Conservation (phyloP, 2,888 invertebrate genomes). For the Biston betularia region DNA sequence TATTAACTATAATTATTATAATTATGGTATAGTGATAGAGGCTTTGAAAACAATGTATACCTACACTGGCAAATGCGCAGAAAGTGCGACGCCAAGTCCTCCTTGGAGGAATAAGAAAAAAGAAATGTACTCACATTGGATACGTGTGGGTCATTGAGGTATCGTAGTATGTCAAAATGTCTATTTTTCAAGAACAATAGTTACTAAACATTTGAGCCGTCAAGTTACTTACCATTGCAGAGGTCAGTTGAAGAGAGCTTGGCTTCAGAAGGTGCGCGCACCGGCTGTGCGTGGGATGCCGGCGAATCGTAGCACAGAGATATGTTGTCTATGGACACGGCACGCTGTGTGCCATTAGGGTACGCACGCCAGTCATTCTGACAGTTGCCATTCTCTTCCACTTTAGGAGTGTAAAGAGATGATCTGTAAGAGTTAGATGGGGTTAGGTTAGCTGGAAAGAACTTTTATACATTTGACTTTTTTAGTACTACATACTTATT, state of each 20-base stretch:
- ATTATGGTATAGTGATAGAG: too few species aligned
- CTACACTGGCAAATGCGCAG: too few species aligned
- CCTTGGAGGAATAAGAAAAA: too few species aligned
- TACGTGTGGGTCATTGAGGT: too few species aligned
- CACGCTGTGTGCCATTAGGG: conserved; percentile 78
- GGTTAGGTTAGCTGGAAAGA: not conserved
- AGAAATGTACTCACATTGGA: too few species aligned
- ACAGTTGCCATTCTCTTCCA: conserved; percentile 84
- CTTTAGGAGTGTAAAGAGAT: conserved; percentile 90
- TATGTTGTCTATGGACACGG: conserved; percentile 88
- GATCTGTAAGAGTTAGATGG: conserved; percentile 73
- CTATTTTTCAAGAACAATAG: not conserved
- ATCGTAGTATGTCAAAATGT: too few species aligned
- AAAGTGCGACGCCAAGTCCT: too few species aligned
- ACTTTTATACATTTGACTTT: too few species aligned
- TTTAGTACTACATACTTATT: too few species aligned
- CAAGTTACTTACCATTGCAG: conserved; percentile 67
- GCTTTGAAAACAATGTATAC: too few species aligned
- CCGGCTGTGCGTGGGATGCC: conserved; percentile 62
- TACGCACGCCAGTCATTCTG: conserved; percentile 73
- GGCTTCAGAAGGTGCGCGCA: conserved; percentile 76
- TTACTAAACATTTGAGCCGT: not conserved
- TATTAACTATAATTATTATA: too few species aligned
- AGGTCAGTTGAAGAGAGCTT: conserved; percentile 69
- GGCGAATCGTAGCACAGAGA: conserved; percentile 80